phyloP scores from a whole-genome alignment of 2,797 vertebrate species.

The Bryconaethiops microstoma region DNA sequence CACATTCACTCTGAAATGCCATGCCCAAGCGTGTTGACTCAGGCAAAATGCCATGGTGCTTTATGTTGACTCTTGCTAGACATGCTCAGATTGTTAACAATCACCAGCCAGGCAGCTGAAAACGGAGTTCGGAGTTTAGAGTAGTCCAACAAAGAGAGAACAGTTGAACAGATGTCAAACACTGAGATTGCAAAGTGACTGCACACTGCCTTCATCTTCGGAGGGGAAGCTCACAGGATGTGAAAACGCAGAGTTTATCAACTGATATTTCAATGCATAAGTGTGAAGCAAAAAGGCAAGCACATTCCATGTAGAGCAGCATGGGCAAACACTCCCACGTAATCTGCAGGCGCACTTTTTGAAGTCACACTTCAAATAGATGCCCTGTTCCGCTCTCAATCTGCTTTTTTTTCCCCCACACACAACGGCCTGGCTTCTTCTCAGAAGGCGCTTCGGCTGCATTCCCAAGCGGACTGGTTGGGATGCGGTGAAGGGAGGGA shows the following conservation, averaged over 20 bases:
- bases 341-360: slow-evolving; percentile 72
- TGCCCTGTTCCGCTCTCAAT: slow-evolving; percentile 63
- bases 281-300: slow-evolving; percentile 56
- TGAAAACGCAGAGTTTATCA: neutral
- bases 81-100: slow-evolving; percentile 36
- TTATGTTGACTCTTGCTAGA: slow-evolving; percentile 47
- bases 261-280: slow-evolving; percentile 49
- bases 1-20: slow-evolving; percentile 58
- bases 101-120: slow-evolving; percentile 33
- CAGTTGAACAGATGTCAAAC: neutral
- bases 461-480: slow-evolving; percentile 39
- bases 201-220: neutral
- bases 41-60: slow-evolving; percentile 54
- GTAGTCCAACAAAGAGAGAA: slow-evolving; percentile 7
- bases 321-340: slow-evolving; percentile 74
- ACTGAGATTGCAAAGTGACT: neutral
- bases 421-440: slow-evolving; percentile 65
- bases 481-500: slow-evolving; percentile 17
- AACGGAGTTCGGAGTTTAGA: slow-evolving; percentile 2
- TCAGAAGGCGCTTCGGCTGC: slow-evolving; percentile 70
- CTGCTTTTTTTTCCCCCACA: slow-evolving; percentile 63
- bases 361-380: slow-evolving; percentile 76
- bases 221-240: neutral
- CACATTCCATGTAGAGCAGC: slow-evolving; percentile 66
- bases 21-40: slow-evolving; percentile 51